Conservation (phyloP, 2,888 invertebrate species). For the Eristalinus aeneus region DNA sequence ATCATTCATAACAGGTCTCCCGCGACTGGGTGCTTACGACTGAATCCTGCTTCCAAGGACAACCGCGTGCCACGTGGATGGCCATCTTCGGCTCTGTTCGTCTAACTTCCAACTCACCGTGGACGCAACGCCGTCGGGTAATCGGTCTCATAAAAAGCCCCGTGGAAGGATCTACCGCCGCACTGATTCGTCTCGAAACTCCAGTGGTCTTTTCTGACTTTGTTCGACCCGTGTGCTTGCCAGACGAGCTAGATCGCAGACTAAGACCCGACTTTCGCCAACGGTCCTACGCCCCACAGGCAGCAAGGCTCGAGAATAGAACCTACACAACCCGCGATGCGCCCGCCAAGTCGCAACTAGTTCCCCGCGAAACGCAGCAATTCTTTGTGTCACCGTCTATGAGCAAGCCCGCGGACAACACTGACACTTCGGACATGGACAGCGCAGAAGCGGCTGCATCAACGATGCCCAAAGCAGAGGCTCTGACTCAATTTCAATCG, state of each 20-base stretch:
- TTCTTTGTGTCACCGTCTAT: constrained; percentile 78
- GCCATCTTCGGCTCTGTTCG: constrained; percentile 89
- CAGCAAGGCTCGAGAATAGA: constrained; percentile 77
- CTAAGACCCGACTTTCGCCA: constrained; percentile 75
- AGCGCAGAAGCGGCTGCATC: constrained; percentile 73
- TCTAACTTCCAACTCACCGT: constrained; percentile 89
- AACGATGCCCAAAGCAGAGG: constrained; percentile 78
- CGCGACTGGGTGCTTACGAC: constrained; percentile 93
- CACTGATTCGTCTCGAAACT: constrained; percentile 89
- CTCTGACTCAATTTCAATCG: constrained; percentile 75
- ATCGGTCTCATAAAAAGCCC: constrained; percentile 94
- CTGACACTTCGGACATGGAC: constrained; percentile 65
- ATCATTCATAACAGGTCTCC: constrained; percentile 79
- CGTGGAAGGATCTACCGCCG: constrained; percentile 93
- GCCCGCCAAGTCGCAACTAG: constrained; percentile 33
- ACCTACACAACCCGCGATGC: constrained; percentile 39
- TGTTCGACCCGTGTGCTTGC: constrained; percentile 90
- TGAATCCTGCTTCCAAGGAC: constrained; percentile 93
- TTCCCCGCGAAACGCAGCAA: constrained; percentile 78
- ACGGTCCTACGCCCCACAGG: constrained; percentile 77
- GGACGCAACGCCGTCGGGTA: constrained; percentile 92
- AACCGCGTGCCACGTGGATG: constrained; percentile 93
- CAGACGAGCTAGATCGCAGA: constrained; percentile 82
- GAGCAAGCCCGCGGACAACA: constrained; percentile 37
- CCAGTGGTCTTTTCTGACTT: constrained; percentile 90